Evolutionary conservation across 2,888 invertebrate genomes (phyloP), one percentile per base, ranked within the genome.

Genomic region (Unio delphinus): DNA sequence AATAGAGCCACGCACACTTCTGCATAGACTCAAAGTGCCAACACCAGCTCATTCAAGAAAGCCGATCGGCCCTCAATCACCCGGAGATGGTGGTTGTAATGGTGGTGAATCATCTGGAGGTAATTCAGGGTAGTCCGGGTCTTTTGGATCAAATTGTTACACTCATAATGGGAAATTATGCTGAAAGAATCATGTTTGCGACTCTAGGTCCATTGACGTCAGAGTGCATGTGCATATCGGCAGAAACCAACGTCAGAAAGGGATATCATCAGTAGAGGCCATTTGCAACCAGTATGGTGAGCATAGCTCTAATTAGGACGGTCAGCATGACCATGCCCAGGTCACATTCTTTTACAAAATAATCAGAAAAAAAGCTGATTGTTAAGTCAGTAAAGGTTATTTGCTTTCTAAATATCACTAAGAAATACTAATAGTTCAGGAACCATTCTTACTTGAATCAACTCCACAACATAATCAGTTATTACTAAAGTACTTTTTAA

Each of bases 221-320:
- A 76, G 78, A 63, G 72, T 81, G 0, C 76, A 78, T 23, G 69
- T 81, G 7, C 80, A 81, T 58, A 75, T 81, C 18, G 75, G 76
- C 17, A 66, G 66, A 34, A 56, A 62, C 23, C 67, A 71, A 34
- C 54, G 59, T 2, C 56, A 55, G 34, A 56, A 61, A 3, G 55
- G 28, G 17, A 34, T 3, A 61, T 20, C 15, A 3, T 45, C 45
- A 45, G 45, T 11, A 45, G 45, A 11, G 45, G 15, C 45, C 15
- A 3, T 15, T 11, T 45, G 45, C 45, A 45, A 45, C 45, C 45
- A 45, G 45, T 45, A 15, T 45, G 45, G 45, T 45, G 3, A 45
- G 45, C 11, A 45, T 11, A 45, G 3, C 45, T 45, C 15, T 45
- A 45, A 45, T 45, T 15, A 45, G 45, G 45, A 3, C 45, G 15